Evolutionary conservation across 2,797 vertebrate genomes (phyloP), one percentile per base, ranked within the genome.

Genomic region (Halcyon chelicuti): DNA sequence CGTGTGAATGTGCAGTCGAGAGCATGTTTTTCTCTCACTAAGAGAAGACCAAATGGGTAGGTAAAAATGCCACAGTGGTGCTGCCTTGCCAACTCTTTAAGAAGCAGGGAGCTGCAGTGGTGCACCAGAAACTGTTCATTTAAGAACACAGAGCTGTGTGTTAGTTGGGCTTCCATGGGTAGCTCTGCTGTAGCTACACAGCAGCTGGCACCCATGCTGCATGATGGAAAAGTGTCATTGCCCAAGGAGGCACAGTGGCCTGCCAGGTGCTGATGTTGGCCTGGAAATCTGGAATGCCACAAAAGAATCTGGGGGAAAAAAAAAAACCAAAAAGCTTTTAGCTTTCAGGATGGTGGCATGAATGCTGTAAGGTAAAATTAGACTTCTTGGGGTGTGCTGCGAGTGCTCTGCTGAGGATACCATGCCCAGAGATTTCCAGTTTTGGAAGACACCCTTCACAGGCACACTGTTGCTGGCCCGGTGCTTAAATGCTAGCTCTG

Each of bases 91-190:
- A 39, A 5, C 42, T 51, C 33, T 70, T 62, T 55, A 73, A 62
- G 40, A 76, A 61, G 39, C 40, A 52, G 2, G 5, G 33, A 72
- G 14, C 42, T 54, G 6, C 57, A 83, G 28, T 10, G 10, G 11
- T 51, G 31, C 39, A 26, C 5, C 37, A 57, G 33, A 74, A 58
- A 11, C 31, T 61, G 19, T 37, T 79, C 7, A n/a, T 20, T 65
- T 4, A 46, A 31, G 60, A 75, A 12, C 1, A 2, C 26, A 21
- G 28, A 57, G 63, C 25, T 5, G 1, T 2, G 0, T 29, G 9
- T 58, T 58, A 39, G 28, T 85, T 58, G 84, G 74, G 29, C 26
- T 67, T 58, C 49, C 74, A 46, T n/a, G 51, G 37, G 17, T 81
- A 44, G 22, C 40, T 88, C 28, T 63, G 66, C 67, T 0, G 0